These are phyloP conservation scores for Pyralis farinalis DNA, from an alignment of 2,888 invertebrate genomes.

Conservation along the genomic window DNA sequence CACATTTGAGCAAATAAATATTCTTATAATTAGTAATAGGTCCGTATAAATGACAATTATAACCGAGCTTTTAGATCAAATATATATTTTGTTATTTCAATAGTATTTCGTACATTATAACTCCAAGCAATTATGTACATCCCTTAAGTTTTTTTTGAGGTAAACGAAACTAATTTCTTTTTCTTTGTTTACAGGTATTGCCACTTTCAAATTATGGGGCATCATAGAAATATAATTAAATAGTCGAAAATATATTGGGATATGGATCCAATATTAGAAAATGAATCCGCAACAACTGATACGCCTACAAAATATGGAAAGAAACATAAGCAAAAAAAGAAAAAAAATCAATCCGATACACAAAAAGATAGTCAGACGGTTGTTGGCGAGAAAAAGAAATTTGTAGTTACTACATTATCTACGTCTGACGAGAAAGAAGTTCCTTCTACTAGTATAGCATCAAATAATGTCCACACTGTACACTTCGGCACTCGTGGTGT, in stretches of 20 bases:
- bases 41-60: no score
- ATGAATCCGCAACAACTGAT: conserved; percentile 66
- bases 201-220: conserved; percentile 47
- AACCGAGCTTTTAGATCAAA: no score
- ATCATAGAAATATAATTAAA: conserved; percentile 44
- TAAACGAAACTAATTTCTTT: conserved; percentile 2
- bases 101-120: no score
- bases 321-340: conserved; percentile 69
- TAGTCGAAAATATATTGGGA: conserved; percentile 35
- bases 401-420: conserved; percentile 68
- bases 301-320: conserved; percentile 64
- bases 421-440: conserved; percentile 51
- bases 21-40: no score
- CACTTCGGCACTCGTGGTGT: conserved; percentile 73
- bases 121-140: no score
- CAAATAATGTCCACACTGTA: conserved; percentile 70
- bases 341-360: conserved; percentile 46
- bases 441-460: conserved; percentile 49
- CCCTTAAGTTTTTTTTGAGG: no score
- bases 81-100: no score
- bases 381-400: conserved; percentile 66
- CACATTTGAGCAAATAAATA: no score
- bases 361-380: conserved; percentile 62
- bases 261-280: conserved; percentile 78
- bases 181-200: conserved; percentile 56